phyloP scores from a whole-genome alignment of 1,140 invertebrate genomes.

The Dendroctonus ponderosae region DNA sequence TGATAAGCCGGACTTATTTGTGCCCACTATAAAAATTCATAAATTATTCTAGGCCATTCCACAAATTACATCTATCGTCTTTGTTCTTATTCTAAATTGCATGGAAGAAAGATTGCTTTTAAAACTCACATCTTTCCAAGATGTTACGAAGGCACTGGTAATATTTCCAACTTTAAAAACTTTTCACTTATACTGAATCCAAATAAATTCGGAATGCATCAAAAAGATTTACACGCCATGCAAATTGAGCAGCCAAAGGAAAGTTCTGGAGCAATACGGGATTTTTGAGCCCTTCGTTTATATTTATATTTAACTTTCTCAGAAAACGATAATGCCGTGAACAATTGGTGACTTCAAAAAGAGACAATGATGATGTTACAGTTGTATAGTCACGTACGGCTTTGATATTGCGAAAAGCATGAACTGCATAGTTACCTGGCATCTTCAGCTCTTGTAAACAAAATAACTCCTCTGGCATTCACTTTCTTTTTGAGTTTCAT shows the following conservation, averaged over 20 bases:
- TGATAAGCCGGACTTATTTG: too few species aligned
- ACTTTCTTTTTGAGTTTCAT: constrained; percentile 59
- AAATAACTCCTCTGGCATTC: constrained; percentile 64
- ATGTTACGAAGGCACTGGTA: background rate
- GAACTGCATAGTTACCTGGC: constrained; percentile 52
- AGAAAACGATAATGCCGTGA: too few species aligned
- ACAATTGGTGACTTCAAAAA: too few species aligned
- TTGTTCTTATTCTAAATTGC: too few species aligned
- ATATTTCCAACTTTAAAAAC: constrained; percentile 3
- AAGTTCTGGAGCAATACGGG: too few species aligned
- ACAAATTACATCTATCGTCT: too few species aligned
- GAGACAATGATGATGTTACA: background rate
- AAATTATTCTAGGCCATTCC: too few species aligned
- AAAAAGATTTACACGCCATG: background rate
- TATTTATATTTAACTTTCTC: too few species aligned
- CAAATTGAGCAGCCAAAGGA: background rate
- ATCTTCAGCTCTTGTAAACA: constrained; percentile 71
- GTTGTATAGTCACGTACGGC: background rate
- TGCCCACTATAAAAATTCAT: too few species aligned
- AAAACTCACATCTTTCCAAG: background rate
- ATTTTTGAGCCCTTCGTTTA: too few species aligned
- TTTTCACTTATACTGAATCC: constrained; percentile 1
- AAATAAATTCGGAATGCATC: background rate
- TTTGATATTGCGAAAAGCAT: background rate
- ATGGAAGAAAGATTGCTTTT: background rate